Evolutionary conservation across 2,113 vertebrate species (phyloP).

Genomic region (Brienomyrus longianalis): DNA sequence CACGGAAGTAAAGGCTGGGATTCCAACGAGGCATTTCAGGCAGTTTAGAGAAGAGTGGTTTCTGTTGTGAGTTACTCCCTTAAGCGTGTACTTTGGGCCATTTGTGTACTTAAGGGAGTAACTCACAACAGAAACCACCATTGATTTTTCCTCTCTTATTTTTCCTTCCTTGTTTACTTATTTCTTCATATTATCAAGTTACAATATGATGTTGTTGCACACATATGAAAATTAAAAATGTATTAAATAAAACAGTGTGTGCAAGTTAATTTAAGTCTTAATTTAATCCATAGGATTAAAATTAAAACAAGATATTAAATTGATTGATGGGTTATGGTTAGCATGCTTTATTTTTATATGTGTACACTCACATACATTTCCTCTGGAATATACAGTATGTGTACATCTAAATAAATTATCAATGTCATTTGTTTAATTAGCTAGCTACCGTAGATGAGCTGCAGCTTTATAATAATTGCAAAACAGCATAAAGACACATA

Average conservation of each 20-base stretch:
- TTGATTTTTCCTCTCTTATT: not conserved
- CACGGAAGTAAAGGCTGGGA: not conserved
- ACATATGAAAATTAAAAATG: not conserved
- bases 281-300: not conserved
- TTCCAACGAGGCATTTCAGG: not conserved
- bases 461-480: not conserved
- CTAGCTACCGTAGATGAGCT: not conserved
- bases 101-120: no score
- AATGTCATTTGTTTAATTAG: not conserved
- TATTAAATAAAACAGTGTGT: not conserved
- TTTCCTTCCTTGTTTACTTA: not conserved
- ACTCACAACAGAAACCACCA: no score
- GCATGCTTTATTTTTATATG: not conserved
- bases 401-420: not conserved
- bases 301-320: not conserved
- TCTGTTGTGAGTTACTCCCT: not conserved
- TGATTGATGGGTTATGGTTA: not conserved
- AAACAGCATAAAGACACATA: not conserved
- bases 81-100: not conserved
- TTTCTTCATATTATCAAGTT: not conserved
- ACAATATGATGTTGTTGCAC: not conserved
- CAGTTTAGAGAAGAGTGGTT: not conserved
- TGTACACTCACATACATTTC: not conserved
- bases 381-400: not conserved
- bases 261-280: not conserved